phyloP scores from a whole-genome alignment of 2,797 vertebrate species.

The Xenopus petersii region DNA sequence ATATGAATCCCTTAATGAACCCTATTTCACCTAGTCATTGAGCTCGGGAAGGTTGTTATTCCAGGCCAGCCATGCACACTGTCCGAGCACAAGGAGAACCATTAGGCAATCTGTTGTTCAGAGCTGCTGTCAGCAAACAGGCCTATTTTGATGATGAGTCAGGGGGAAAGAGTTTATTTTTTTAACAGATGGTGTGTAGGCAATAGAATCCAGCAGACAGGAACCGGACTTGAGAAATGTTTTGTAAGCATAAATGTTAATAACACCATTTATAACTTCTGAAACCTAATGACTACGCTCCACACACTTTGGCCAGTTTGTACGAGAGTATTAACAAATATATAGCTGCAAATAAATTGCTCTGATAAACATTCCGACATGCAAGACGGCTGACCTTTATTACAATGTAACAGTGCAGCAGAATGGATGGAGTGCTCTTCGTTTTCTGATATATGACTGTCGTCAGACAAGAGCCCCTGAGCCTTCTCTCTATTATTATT shows the following conservation, averaged over 20 bases:
- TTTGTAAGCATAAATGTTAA: conserved; percentile 17
- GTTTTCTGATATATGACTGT: no score
- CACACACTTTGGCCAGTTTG: not conserved
- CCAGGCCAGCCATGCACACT: not conserved
- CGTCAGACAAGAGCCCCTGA: no score
- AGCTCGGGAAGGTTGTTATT: no score
- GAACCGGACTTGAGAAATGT: conserved; percentile 6
- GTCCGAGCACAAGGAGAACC: not conserved
- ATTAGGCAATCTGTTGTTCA: not conserved
- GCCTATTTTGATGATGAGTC: conserved; percentile 1
- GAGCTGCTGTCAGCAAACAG: not conserved
- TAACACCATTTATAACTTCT: conserved; percentile 4
- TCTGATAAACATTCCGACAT: not conserved
- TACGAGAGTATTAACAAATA: not conserved
- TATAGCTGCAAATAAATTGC: not conserved
- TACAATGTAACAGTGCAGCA: no score
- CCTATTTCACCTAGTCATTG: no score
- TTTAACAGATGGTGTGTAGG: conserved; percentile 8
- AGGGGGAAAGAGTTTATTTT: not conserved
- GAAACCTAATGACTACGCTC: not conserved
- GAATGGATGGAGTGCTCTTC: no score
- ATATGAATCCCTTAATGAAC: no score
- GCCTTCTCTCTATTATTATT: no score
- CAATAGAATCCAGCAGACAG: conserved; percentile 4
- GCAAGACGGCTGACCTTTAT: no score